Evolutionary conservation across 2,888 invertebrate genomes (phyloP), one percentile per base, ranked within the genome.

Genomic region (Argyresthia albistria): DNA sequence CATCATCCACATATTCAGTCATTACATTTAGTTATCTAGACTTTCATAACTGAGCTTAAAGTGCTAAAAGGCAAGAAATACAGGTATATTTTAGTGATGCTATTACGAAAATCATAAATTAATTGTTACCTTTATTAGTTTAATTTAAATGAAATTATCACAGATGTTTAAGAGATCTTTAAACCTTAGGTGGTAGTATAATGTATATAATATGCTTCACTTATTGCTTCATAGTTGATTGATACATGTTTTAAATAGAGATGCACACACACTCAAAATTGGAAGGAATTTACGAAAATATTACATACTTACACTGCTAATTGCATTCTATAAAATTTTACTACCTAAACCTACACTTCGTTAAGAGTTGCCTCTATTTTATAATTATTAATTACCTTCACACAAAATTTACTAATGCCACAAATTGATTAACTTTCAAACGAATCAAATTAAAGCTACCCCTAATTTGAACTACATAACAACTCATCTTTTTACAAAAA

Each of bases 131-230:
- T 77, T 76, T 76, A 80, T 79, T 72, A 80, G 79, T 80, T 54
- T 25, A 25, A 54, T 80, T 54, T 25, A 25, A 54, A 52, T 82
- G 76, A 69, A 73, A 70, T 80, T 87, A 87, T 87, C 87, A 87
- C 86, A 87, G 86, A 82, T 82, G 73, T 80, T 78, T 81, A 73
- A 80, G 87, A 86, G 87, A 87, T 87, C 86, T 78, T 83, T 72
- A 64, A 76, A 78, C 73, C 83, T 83, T 86, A 86, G 66, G 65
- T 77, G 72, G 76, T 84, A 84, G 74, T 43, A 43, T 8, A 25
- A 10, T 10, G 10, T 35, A 16, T 15, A 16, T 49, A 50, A 42
- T 25, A 16, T 43, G 42, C 25, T 43, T 42, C 25, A 12, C 8
- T 25, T 25, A 43, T 50, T 50, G 42, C 12, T 42, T 15, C 14